phyloP scores from a whole-genome alignment of 2,888 invertebrate species.

The Operophtera brumata region DNA sequence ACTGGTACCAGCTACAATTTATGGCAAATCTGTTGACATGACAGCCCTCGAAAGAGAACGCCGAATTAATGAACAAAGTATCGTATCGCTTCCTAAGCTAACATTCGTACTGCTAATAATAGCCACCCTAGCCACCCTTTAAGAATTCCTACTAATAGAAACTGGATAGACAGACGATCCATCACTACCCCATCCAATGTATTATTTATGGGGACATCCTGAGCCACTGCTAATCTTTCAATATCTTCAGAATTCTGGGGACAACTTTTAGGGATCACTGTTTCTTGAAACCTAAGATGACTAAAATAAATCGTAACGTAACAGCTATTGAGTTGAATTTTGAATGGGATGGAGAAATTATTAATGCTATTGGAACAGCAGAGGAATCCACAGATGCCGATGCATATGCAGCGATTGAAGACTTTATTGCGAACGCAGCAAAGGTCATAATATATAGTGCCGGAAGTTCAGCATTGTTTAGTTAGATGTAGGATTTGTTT shows the following conservation, averaged over 20 bases:
- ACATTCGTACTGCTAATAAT: slow-evolving; percentile 72
- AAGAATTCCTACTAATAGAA: slow-evolving; percentile 79
- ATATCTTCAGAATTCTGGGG: slow-evolving; percentile 77
- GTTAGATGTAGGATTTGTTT: slow-evolving; percentile 76
- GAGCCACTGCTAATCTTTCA: slow-evolving; percentile 78
- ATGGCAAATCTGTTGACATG: slow-evolving; percentile 56
- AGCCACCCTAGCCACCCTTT: slow-evolving; percentile 72
- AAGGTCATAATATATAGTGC: slow-evolving; percentile 37
- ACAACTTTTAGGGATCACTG: slow-evolving; percentile 54
- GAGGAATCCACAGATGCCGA: slow-evolving; percentile 50
- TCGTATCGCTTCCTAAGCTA: slow-evolving; percentile 66
- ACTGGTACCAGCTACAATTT: slow-evolving; percentile 40
- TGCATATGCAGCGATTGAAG: slow-evolving; percentile 36
- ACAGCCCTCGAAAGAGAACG: slow-evolving; percentile 49
- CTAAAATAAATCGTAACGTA: slow-evolving; percentile 37
- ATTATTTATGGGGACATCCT: slow-evolving; percentile 78
- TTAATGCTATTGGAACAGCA: slow-evolving; percentile 44
- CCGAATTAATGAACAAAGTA: slow-evolving; percentile 60
- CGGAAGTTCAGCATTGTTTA: slow-evolving; percentile 38
- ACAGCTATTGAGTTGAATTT: slow-evolving; percentile 46
- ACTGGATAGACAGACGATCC: slow-evolving; percentile 77
- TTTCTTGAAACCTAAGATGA: not conserved
- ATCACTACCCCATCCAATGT: slow-evolving; percentile 76
- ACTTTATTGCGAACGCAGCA: slow-evolving; percentile 39
- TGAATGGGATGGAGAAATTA: slow-evolving; percentile 35